phyloP scores from a whole-genome alignment of 2,888 invertebrate species.

The Zhuqinia jingwanae region DNA sequence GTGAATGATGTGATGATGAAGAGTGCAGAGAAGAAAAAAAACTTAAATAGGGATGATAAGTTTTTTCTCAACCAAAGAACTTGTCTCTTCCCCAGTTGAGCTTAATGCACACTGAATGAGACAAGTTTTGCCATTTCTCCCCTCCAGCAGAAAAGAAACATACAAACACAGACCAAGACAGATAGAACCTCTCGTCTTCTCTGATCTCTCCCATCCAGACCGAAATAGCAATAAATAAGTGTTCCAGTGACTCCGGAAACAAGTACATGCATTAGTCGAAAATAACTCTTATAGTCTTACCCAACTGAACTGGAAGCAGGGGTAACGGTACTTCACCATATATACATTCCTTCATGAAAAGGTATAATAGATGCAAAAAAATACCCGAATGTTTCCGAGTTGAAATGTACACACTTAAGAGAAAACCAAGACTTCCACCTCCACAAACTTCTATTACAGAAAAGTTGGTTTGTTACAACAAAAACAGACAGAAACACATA shows the following conservation, averaged over 20 bases:
- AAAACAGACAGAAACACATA: not conserved
- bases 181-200: constrained; percentile 42
- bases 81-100: constrained; percentile 13
- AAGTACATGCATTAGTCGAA: constrained; percentile 51
- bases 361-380: not conserved
- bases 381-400: constrained; percentile 34
- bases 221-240: constrained; percentile 48
- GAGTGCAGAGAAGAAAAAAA: not conserved
- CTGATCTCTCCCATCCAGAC: constrained; percentile 36
- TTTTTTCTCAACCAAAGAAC: not conserved
- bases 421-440: constrained; percentile 24
- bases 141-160: not conserved
- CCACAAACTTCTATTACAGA: constrained; percentile 9
- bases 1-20: constrained; percentile 30
- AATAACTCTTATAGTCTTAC: not conserved
- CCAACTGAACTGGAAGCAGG: not conserved
- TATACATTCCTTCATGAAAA: not conserved
- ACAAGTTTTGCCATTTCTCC: constrained; percentile 13
- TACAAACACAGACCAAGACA: constrained; percentile 35
- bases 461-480: not conserved
- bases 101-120: constrained; percentile 26
- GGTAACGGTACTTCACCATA: not conserved
- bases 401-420: not conserved
- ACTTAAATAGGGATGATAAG: not conserved
- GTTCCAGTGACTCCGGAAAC: constrained; percentile 54